These are phyloP conservation scores for Lophius americanus DNA, from an alignment of 2,797 vertebrate species.

Conservation along the genomic window DNA sequence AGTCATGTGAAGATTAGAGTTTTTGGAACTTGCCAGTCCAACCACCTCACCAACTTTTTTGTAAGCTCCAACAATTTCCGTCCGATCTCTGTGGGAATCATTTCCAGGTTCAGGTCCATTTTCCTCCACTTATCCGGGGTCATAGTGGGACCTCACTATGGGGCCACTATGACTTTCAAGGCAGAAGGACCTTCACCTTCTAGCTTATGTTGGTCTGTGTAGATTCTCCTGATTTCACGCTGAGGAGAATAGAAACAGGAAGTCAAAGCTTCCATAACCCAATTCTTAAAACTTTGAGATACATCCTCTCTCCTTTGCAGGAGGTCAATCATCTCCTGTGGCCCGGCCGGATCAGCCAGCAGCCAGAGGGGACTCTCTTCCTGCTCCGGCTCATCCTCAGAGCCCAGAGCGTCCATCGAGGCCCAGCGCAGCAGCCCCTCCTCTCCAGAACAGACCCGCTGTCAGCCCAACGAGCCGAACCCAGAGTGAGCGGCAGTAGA, in stretches of 20 bases:
- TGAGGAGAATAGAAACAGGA: background rate
- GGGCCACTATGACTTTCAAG: no score
- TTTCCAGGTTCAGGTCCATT: no score
- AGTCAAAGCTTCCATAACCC: background rate
- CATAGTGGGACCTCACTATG: no score
- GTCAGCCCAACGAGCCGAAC: conserved; percentile 21
- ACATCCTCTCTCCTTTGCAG: conserved; percentile 9
- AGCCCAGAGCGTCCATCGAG: conserved; percentile 1
- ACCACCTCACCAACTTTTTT: no score
- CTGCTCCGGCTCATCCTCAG: conserved; percentile 10
- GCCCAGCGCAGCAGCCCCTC: background rate
- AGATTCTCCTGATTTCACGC: background rate
- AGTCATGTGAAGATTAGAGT: no score
- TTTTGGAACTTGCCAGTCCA: no score
- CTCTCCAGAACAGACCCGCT: background rate
- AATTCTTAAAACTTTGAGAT: background rate
- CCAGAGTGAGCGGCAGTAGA: conserved; percentile 61
- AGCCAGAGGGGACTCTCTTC: conserved; percentile 29
- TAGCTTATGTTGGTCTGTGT: background rate
- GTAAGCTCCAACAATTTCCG: no score
- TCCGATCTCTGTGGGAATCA: no score
- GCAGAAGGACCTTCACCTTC: background rate
- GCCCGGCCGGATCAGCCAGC: conserved; percentile 13
- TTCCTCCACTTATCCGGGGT: no score
- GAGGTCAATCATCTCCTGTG: background rate